A percentile compares a stretch with the other conserved stretches of the same genome.
These are phyloP conservation scores for Neolamprologus tretocephalus DNA, from an alignment of 2,113 vertebrate species.

Conservation along the genomic window DNA sequence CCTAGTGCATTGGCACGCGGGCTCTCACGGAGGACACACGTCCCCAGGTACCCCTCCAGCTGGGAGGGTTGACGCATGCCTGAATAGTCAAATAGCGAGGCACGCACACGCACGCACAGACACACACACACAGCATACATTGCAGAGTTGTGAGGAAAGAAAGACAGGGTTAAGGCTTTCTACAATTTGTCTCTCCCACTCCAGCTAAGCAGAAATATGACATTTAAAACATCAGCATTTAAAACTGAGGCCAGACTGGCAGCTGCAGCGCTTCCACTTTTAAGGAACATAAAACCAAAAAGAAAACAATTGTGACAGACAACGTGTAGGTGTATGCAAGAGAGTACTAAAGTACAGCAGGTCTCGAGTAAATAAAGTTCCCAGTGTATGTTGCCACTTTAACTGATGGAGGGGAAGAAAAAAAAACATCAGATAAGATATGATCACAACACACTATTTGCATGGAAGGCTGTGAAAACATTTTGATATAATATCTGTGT, in stretches of 20 bases:
- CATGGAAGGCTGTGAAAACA: conserved; percentile 40
- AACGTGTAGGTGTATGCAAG: conserved; percentile 31
- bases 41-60: conserved; percentile 79
- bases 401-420: not conserved
- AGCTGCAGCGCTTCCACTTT: conserved; percentile 1
- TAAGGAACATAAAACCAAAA: not conserved
- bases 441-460: conserved; percentile 43
- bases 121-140: not conserved
- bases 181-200: conserved; percentile 17
- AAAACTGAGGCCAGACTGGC: not conserved
- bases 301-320: conserved; percentile 13
- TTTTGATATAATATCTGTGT: conserved; percentile 42
- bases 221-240: conserved; percentile 11
- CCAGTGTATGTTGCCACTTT: conserved; percentile 24
- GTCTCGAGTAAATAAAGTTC: conserved; percentile 33
- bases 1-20: conserved; percentile 76
- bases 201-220: conserved; percentile 8
- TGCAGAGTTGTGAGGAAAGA: conserved; percentile 34
- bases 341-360: conserved; percentile 15
- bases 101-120: not conserved
- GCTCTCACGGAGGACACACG: conserved; percentile 78
- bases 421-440: conserved; percentile 36
- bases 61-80: conserved; percentile 78
- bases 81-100: conserved; percentile 37
- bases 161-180: conserved; percentile 36